Evolutionary conservation across 2,113 vertebrate species (phyloP), one percentile per base, ranked within the genome.

Genomic region (Oreochromis tanganicae): DNA sequence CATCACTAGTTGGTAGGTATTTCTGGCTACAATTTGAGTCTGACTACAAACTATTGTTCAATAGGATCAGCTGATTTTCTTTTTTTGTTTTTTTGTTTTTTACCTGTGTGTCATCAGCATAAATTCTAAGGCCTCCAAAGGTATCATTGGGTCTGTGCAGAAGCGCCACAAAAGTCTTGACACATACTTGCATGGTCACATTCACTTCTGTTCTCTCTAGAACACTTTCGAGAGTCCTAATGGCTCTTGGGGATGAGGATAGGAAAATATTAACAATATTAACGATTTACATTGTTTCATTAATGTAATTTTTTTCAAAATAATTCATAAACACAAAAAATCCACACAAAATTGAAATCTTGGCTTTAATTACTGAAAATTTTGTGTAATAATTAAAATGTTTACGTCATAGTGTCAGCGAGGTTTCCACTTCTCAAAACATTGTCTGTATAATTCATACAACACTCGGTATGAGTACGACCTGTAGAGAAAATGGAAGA

Each of bases 401-500:
- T 17, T 91, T 87, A 93, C 92, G 0, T 0, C 1, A 81, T 29
- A 27, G 43, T 0, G 0, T 14, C 2, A 1, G 0, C 0, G 12
- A 0, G 0, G 4, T 0, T 41, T 56, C 29, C 29, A 1, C 2
- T 9, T 3, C 7, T 2, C 10, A 88, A 12, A 55, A 71, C 9
- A 0, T 0, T 1, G n/a, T 13, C 21, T 8, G 56, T 4, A 1
- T 41, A 0, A 2, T 4, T 0, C 82, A 92, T 81, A 27, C 52
- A 56, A 1, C 0, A 1, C 9, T 0, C 9, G 12, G 46, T 17
- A 5, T 10, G 21, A 52, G 24, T 5, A 66, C 4, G 11, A 10
- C 16, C 9, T 6, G 9, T 48, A 29, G 5, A 73, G 21, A 73
- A 27, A 73, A 48, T 73, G 8, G 17, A 48, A 11, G 24, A 48